Evolutionary conservation across 2,113 vertebrate genomes (phyloP).

Genomic region (Pyxicephalus adspersus): DNA sequence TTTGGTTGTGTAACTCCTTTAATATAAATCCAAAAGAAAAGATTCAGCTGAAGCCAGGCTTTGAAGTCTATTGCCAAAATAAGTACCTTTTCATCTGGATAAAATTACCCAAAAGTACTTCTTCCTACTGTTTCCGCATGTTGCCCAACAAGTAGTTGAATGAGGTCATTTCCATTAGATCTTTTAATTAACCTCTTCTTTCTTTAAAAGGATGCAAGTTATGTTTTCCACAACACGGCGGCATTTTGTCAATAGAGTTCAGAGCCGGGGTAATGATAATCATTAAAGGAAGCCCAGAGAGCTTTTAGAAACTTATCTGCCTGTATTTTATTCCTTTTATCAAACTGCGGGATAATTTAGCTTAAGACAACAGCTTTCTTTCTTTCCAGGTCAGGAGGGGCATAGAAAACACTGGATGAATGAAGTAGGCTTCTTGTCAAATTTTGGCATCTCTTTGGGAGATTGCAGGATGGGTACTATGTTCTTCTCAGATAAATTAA

Average conservation of each 20-base stretch:
- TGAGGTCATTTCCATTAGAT: constrained; percentile 74
- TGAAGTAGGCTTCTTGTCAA: constrained; percentile 44
- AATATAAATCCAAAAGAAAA: too few species aligned
- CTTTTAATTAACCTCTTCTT: constrained; percentile 72
- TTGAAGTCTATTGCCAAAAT: too few species aligned
- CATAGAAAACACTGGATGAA: constrained; percentile 42
- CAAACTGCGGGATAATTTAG: constrained; percentile 60
- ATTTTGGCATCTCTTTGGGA: constrained; percentile 52
- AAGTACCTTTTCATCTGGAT: neutral
- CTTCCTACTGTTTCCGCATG: constrained; percentile 32
- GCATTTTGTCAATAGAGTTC: constrained; percentile 73
- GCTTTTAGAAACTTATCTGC: constrained; percentile 69
- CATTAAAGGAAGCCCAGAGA: constrained; percentile 67
- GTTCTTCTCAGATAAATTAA: constrained; percentile 58
- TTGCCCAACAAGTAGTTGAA: constrained; percentile 60
- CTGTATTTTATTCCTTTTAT: constrained; percentile 67
- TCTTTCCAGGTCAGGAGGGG: constrained; percentile 41
- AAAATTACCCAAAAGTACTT: constrained; percentile 64
- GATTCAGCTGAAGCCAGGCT: too few species aligned
- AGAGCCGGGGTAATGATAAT: constrained; percentile 70
- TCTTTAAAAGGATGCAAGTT: constrained; percentile 67
- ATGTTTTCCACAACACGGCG: constrained; percentile 66
- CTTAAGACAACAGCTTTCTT: constrained; percentile 61
- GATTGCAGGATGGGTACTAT: constrained; percentile 47
- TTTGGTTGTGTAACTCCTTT: too few species aligned